Base-by-base conservation (phyloP, 2,888 invertebrate genomes). In the Hydropsyche betteni region DNA sequence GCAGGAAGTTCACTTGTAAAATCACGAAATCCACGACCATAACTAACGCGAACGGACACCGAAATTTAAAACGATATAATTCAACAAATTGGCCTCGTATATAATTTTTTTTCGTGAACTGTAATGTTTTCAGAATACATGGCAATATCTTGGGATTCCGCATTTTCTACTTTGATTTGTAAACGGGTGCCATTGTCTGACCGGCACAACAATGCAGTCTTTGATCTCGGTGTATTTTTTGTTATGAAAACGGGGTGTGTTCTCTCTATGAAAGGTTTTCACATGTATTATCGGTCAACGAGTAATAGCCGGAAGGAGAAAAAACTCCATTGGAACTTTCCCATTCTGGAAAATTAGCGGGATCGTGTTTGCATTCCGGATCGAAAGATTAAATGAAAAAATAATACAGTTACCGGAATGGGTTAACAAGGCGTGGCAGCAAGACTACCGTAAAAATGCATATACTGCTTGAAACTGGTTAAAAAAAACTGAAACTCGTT, bases 111-210 rank as follows among this genome's bases (percentile, higher is more conserved):
- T 2, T 44, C 44, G 6, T 1, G 44, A 6, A 44, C 6, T 44
- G 44, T 44, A 4, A 44, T 6, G 44, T 44, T 44, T 44, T 8
- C 10, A 44, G 44, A 6, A 64, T n/a, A 70, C 7, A 53, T 53
- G 52, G 10, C 53, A 53, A 70, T 70, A 53, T 70, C 53, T 70
- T 70, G 36, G 70, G 70, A 70, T 70, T 53, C 36, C 53, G 33
- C 70, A 70, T 44, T 53, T 53, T 70, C 53, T 70, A 34, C 52
- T 70, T 70, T 70, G 70, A 70, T 70, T 70, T 53, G 70, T 70
- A 70, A 70, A 70, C 51, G 70, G 64, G 52, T 38, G 6, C 70
- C 53, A 70, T 70, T 70, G 70, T 70, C 51, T 53, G 70, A 14
- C 70, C 70, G 52, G 53, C 52, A 53, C 70, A 51, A 53, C 70